phyloP scores from a whole-genome alignment of 2,797 vertebrate genomes.

The Micrastur ruficollis region DNA sequence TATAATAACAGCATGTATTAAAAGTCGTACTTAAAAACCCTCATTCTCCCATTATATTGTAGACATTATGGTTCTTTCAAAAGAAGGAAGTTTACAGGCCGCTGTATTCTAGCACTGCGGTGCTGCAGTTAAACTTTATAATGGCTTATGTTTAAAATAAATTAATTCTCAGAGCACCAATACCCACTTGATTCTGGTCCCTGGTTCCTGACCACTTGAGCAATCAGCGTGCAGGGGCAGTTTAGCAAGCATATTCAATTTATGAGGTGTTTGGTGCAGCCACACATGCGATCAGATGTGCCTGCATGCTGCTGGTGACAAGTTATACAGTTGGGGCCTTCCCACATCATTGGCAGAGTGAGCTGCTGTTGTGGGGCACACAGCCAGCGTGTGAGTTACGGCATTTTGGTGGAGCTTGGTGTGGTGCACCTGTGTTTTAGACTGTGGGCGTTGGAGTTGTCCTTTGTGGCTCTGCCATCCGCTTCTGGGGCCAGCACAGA shows the following conservation, averaged over 20 bases:
- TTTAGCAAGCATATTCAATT: background rate
- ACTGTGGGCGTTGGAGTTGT: background rate
- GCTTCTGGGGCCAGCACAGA: background rate
- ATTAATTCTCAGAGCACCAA: background rate
- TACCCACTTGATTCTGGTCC: background rate
- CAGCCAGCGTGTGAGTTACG: rapidly evolving
- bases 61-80: background rate
- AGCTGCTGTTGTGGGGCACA: background rate
- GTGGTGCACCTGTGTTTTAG: rapidly evolving
- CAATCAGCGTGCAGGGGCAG: background rate
- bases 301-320: background rate
- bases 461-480: background rate
- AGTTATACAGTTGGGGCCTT: background rate
- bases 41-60: background rate
- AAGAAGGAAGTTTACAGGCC: background rate
- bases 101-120: background rate
- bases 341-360: rapidly evolving
- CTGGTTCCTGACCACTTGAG: background rate
- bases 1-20: background rate
- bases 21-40: background rate
- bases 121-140: background rate
- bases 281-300: rapidly evolving
- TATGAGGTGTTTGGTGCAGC: background rate
- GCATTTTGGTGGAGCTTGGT: background rate
- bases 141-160: background rate